Conservation (phyloP, 2,888 invertebrate species). For the Dinocampus coccinellae region DNA sequence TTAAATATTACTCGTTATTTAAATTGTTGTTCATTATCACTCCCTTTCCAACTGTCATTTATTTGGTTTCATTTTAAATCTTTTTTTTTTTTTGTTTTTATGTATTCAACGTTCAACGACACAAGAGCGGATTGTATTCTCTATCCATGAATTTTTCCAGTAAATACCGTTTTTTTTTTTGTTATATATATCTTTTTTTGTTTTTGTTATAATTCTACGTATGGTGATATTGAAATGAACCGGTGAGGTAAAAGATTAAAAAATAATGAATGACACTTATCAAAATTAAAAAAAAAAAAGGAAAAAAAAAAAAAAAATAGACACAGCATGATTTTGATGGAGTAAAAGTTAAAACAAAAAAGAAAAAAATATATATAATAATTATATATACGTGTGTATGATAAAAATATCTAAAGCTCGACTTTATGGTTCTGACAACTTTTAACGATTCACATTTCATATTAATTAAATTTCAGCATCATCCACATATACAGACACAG, state of each 20-base stretch:
- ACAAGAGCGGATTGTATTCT: too few relatives aligned
- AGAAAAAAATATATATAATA: neutral
- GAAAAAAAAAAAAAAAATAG: neutral
- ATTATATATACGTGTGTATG: too few relatives aligned
- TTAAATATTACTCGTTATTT: too few relatives aligned
- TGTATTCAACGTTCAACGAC: too few relatives aligned
- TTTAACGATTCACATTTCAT: slow-evolving; percentile 44
- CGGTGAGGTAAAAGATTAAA: neutral
- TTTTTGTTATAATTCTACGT: neutral
- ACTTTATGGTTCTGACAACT: slow-evolving; percentile 36
- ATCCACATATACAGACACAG: neutral
- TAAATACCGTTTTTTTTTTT: too few relatives aligned
- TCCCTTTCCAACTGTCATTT: too few relatives aligned
- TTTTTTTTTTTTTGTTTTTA: too few relatives aligned
- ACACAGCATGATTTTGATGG: neutral
- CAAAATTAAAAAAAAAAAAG: too few relatives aligned
- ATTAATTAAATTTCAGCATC: slow-evolving; percentile 58
- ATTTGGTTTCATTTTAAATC: too few relatives aligned
- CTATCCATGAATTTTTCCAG: too few relatives aligned
- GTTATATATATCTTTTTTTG: neutral
- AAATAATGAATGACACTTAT: too few relatives aligned
- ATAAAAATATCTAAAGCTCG: slow-evolving; percentile 18
- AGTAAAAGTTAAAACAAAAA: neutral
- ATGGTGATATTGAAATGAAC: neutral
- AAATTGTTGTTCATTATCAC: too few relatives aligned